Evolutionary conservation across 1,140 invertebrate species (phyloP).

Genomic region (Drosophila lini): DNA sequence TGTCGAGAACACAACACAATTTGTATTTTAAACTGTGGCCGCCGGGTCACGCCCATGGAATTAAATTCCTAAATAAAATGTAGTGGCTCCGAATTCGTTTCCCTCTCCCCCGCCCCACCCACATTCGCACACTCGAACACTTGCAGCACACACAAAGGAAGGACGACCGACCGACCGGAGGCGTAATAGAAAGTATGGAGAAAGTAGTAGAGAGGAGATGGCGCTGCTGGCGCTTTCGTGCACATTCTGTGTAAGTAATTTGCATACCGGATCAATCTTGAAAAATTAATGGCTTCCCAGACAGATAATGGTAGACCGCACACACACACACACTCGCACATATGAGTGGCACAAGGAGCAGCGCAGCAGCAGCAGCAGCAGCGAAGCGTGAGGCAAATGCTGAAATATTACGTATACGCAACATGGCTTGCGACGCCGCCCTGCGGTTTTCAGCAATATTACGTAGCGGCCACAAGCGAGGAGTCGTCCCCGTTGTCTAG

Average conservation of each 20-base stretch:
- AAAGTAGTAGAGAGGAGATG: slow-evolving; percentile 67
- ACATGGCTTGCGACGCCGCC: slow-evolving; percentile 44
- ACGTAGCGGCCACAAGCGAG: slow-evolving; percentile 70
- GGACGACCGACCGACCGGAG: slow-evolving; percentile 15
- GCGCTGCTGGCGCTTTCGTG: slow-evolving; percentile 72
- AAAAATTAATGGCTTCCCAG: slow-evolving; percentile 84
- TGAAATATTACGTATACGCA: slow-evolving; percentile 83
- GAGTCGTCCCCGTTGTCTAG: slow-evolving; percentile 44
- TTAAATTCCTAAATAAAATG: slow-evolving; percentile 59
- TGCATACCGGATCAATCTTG: slow-evolving; percentile 84
- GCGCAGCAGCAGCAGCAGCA: slow-evolving; percentile 27
- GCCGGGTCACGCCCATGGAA: slow-evolving; percentile 29
- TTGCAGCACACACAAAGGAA: slow-evolving; percentile 19
- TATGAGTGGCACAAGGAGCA: slow-evolving; percentile 24
- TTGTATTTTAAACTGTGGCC: slow-evolving; percentile 50
- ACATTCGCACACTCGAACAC: slow-evolving; percentile 7
- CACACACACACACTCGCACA: slow-evolving; percentile 51
- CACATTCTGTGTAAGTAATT: slow-evolving; percentile 83
- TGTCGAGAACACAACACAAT: slow-evolving; percentile 20
- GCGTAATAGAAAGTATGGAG: slow-evolving; percentile 68
- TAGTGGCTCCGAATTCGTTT: slow-evolving; percentile 21
- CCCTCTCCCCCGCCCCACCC: background rate
- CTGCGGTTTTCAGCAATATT: slow-evolving; percentile 77
- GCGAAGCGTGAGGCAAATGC: slow-evolving; percentile 76
- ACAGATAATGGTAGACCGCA: slow-evolving; percentile 84